These are phyloP conservation scores for Hemiscyllium ocellatum DNA, from an alignment of 2,113 vertebrate species.

Conservation along the genomic window DNA sequence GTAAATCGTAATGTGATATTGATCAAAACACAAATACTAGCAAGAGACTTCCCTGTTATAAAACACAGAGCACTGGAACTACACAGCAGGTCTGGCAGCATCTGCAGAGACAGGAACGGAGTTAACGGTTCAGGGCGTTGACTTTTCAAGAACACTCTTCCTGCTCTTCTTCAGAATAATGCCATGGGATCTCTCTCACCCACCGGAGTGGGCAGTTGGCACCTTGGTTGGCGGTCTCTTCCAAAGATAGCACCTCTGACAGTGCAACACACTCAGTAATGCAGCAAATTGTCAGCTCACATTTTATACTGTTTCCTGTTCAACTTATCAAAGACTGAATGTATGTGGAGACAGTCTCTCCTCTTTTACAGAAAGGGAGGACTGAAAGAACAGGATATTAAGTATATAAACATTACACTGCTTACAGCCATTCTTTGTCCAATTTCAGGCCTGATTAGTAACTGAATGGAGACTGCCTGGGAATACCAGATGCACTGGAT, in stretches of 20 bases:
- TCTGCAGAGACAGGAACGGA: not conserved
- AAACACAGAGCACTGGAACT: not conserved
- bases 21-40: too few species aligned
- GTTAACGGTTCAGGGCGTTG: not conserved
- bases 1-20: too few species aligned
- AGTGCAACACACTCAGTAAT: too few species aligned
- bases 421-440: too few species aligned
- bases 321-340: not conserved
- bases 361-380: not conserved
- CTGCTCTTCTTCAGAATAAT: not conserved
- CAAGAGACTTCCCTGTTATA: not conserved
- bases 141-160: not conserved
- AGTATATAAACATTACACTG: not conserved
- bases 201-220: not conserved
- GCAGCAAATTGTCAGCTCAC: not conserved
- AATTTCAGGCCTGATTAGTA: too few species aligned
- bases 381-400: not conserved
- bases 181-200: not conserved
- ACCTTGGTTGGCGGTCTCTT: not conserved
- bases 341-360: not conserved
- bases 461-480: too few species aligned
- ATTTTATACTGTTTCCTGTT: not conserved
- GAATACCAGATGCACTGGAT: too few species aligned
- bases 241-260: too few species aligned
- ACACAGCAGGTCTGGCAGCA: not conserved